Percentiles rank a stretch among this genome's conserved stretches.
Evolutionary conservation across 1,140 invertebrate genomes (phyloP).

Genomic region (Hyles vespertilio): DNA sequence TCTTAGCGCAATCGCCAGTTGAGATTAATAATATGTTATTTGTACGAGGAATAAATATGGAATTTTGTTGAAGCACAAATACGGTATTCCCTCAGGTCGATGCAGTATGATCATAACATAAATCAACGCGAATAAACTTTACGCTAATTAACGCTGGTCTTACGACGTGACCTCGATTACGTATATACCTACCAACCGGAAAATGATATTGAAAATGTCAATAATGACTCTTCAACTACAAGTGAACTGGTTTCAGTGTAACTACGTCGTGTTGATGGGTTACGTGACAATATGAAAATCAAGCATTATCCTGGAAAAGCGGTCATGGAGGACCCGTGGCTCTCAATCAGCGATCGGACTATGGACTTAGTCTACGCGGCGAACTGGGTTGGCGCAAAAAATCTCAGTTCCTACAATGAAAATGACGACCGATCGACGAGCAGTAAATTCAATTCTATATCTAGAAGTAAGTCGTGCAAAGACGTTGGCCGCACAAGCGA

Average conservation of each 20-base stretch:
- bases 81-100: neutral
- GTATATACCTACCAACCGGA: constrained; percentile 6
- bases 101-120: constrained; percentile 4
- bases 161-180: too few species aligned
- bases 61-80: constrained; percentile 8
- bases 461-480: constrained; percentile 71
- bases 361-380: constrained; percentile 89
- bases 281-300: constrained; percentile 82
- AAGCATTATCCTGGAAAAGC: constrained; percentile 88
- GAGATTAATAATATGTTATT: constrained; percentile 7
- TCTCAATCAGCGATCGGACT: constrained; percentile 77
- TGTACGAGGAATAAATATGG: constrained; percentile 10
- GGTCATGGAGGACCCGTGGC: constrained; percentile 83
- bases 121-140: neutral
- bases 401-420: constrained; percentile 54
- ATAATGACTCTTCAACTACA: constrained; percentile 5
- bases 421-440: constrained; percentile 44
- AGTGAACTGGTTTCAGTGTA: constrained; percentile 9
- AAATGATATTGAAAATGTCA: constrained; percentile 26
- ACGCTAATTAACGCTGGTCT: too few species aligned
- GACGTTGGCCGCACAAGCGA: constrained; percentile 60
- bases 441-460: constrained; percentile 61
- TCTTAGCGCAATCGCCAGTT: constrained; percentile 14
- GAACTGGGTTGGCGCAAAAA: constrained; percentile 84
- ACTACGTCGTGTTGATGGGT: constrained; percentile 7